Evolutionary conservation across 2,888 invertebrate species (phyloP).

Genomic region (Rutpela maculata): DNA sequence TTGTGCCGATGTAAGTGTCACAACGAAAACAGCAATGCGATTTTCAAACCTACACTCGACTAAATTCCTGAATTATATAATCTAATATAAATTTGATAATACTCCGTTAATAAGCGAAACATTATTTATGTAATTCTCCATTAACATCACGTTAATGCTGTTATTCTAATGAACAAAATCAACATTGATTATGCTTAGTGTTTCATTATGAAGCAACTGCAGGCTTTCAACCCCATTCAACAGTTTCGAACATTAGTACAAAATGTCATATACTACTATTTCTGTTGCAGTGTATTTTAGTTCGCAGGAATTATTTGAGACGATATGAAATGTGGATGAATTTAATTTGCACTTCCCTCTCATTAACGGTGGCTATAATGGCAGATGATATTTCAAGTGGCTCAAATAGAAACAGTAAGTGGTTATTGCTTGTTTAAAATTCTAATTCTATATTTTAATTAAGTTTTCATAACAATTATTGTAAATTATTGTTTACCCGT

Average conservation of each 20-base stretch:
- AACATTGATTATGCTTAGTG: background rate
- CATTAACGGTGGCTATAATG: conserved; percentile 66
- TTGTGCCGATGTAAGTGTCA: too few relatives aligned
- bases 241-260: background rate
- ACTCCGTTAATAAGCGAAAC: background rate
- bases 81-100: too few relatives aligned
- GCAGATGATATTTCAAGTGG: conserved; percentile 52
- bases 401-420: conserved; percentile 48
- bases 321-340: conserved; percentile 73
- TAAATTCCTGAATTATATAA: too few relatives aligned
- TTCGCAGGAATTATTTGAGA: conserved; percentile 68
- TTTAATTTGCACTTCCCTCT: conserved; percentile 67
- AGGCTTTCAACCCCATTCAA: background rate
- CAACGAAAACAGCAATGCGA: too few relatives aligned
- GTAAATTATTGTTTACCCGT: background rate
- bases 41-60: too few relatives aligned
- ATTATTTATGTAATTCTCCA: background rate
- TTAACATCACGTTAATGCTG: background rate
- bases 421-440: conserved; percentile 11
- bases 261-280: background rate
- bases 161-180: background rate
- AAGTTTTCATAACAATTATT: background rate
- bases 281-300: conserved; percentile 63
- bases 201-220: background rate
- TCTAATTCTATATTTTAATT: background rate